phyloP scores from a whole-genome alignment of 2,797 vertebrate species.

The Trachops cirrhosus region DNA sequence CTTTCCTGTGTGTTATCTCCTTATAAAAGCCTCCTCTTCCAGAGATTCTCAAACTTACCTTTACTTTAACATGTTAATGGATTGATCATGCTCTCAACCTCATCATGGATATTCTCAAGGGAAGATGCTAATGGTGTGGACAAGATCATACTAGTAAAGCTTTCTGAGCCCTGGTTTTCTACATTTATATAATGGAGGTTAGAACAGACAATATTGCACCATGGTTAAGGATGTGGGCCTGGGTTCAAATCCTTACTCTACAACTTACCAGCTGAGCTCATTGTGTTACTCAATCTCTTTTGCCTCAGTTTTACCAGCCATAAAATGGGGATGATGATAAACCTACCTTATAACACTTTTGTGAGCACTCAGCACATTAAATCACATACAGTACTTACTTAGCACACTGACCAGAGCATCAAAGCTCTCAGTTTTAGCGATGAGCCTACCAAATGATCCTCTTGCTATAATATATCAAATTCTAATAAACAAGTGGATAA shows the following conservation, averaged over 20 bases:
- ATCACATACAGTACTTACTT: not conserved
- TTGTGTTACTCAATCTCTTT: not conserved
- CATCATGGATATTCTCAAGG: too few species aligned
- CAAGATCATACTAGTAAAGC: too few species aligned
- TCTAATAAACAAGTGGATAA: not conserved
- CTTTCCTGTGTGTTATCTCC: not conserved
- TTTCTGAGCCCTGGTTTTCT: not conserved
- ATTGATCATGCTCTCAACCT: not conserved
- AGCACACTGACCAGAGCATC: not conserved
- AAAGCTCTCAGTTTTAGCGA: not conserved
- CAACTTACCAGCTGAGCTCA: not conserved
- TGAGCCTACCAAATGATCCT: not conserved
- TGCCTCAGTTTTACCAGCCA: not conserved
- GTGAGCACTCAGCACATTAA: not conserved
- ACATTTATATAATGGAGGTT: not conserved
- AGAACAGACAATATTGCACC: not conserved
- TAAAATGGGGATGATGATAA: not conserved
- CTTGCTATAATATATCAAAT: not conserved
- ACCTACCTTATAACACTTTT: fast-evolving
- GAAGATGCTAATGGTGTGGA: not conserved
- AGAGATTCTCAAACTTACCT: not conserved
- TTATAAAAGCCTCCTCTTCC: not conserved
- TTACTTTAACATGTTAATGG: too few species aligned
- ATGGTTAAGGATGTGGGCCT: not conserved
- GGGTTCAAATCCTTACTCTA: not conserved